These are phyloP conservation scores for Mylabris phalerata DNA, from an alignment of 1,140 invertebrate species.

Conservation along the genomic window DNA sequence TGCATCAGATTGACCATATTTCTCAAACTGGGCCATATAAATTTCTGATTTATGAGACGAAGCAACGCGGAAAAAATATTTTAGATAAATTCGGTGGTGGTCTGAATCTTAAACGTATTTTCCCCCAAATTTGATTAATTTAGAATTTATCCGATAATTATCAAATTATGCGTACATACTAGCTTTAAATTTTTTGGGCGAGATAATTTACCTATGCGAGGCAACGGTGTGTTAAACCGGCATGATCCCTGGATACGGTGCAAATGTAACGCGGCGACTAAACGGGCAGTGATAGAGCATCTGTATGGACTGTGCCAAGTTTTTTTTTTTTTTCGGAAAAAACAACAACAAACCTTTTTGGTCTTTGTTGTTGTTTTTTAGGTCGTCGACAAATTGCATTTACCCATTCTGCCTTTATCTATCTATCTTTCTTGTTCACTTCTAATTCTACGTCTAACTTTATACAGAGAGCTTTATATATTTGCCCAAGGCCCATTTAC, in stretches of 20 bases:
- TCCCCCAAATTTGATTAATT: too few relatives aligned
- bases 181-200: background rate
- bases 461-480: too few relatives aligned
- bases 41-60: too few relatives aligned
- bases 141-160: too few relatives aligned
- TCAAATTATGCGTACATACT: too few relatives aligned
- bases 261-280: slow-evolving; percentile 25
- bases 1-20: too few relatives aligned
- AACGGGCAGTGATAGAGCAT: slow-evolving; percentile 25
- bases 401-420: slow-evolving; percentile 1
- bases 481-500: slow-evolving; percentile 5
- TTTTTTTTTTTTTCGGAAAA: slow-evolving; percentile 7
- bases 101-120: background rate
- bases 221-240: slow-evolving; percentile 26
- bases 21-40: too few relatives aligned
- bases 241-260: slow-evolving; percentile 23
- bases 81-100: background rate
- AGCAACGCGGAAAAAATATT: too few relatives aligned
- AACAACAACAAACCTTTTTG: slow-evolving; percentile 1
- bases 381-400: slow-evolving; percentile 11
- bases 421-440: too few relatives aligned
- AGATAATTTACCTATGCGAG: slow-evolving; percentile 23
- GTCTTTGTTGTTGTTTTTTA: background rate
- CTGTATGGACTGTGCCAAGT: slow-evolving; percentile 15
- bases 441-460: too few relatives aligned